Base-by-base conservation (phyloP, 2,888 invertebrate genomes). In the Abrostola tripartita region DNA sequence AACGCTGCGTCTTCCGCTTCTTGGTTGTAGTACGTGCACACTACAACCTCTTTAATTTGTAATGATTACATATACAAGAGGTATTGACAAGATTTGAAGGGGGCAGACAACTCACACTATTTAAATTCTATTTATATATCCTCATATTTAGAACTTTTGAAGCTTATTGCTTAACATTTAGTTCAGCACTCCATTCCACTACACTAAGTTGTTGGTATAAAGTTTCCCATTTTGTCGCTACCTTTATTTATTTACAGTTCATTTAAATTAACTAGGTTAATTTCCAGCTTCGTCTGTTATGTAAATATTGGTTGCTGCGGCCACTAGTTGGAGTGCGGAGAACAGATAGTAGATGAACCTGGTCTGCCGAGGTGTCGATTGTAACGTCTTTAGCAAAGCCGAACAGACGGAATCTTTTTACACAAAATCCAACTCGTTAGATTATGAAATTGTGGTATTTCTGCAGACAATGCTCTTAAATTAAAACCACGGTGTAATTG, bases 211-310 rank as follows among this genome's bases (percentile, higher is more conserved):
- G 44, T 47, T 47, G 14, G 12, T 24, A 24, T 47, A 9, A 47
- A 47, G 24, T 47, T 47, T 47, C 9, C 14, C 44, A 24, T 14
- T 47, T 47, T 8, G 24, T 9, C 10, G 40, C 10, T 5, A 14
- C 44, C 5, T 9, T 47, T 24, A 47, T 47, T 47, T 47, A 47
- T 47, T 8, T 24, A 47, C 41, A n/a, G 41, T 47, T 47, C 14
- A 14, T 47, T 24, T 24, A 47, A 47, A 47, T 24, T 47, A 47
- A 24, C 14, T 24, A 47, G 44, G 44, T 47, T 24, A 10, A 9
- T 24, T 24, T 24, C 24, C 24, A 47, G 44, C 44, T 24, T 9
- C 44, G 44, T 47, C 44, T 47, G 44, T 47, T 47, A 47, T 47
- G 44, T 47, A 47, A 47, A 47, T 47, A 47, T 8, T 9, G 14